These are phyloP conservation scores for Daphoenositta chrysoptera DNA, from an alignment of 2,113 vertebrate genomes.

Conservation along the genomic window DNA sequence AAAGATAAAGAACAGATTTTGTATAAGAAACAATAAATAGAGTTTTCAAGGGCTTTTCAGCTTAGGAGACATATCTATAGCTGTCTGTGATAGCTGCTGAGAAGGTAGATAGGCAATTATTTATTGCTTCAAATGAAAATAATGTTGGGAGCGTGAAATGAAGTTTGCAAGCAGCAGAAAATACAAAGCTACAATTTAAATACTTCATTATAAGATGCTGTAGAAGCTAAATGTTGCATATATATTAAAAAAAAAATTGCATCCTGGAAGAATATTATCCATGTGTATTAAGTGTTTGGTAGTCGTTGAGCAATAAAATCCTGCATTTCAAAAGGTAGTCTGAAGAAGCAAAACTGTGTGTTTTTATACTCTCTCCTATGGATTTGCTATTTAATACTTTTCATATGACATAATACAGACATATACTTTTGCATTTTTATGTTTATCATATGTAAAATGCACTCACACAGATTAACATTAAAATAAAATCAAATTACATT, in stretches of 20 bases:
- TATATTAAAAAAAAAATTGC: background rate
- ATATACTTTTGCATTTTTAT: background rate
- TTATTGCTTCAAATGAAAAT: background rate
- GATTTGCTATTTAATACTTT: background rate
- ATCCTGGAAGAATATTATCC: background rate
- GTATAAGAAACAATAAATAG: background rate
- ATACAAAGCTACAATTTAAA: background rate
- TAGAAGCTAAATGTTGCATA: background rate
- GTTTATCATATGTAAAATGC: background rate
- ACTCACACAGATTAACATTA: background rate
- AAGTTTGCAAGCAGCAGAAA: background rate
- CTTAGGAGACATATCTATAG: background rate
- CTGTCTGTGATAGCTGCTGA: background rate
- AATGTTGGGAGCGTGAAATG: background rate
- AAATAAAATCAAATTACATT: background rate
- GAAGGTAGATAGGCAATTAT: background rate
- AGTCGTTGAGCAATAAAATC: background rate
- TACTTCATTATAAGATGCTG: background rate
- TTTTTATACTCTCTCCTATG: background rate
- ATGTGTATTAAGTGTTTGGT: background rate
- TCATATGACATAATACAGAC: background rate
- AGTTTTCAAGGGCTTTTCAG: background rate
- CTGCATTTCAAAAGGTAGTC: background rate
- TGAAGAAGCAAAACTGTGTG: background rate
- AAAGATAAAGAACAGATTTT: slow-evolving; percentile 35